phyloP scores from a whole-genome alignment of 2,797 vertebrate genomes.

The Emydoidea blandingii region DNA sequence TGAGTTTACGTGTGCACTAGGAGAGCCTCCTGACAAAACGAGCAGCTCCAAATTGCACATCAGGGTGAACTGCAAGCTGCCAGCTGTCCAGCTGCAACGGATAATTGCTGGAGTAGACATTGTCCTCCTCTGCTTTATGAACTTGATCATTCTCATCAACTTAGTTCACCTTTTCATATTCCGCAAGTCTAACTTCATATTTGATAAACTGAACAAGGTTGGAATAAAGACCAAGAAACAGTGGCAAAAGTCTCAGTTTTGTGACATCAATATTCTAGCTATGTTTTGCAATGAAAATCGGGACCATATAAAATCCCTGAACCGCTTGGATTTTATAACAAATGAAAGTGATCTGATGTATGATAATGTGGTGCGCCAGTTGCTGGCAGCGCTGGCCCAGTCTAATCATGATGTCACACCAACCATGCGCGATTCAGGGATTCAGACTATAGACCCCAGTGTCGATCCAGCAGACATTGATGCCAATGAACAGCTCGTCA shows the following conservation, averaged over 20 bases:
- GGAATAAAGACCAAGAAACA: conserved; percentile 97
- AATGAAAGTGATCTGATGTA: conserved; percentile 99
- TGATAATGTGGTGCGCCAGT: conserved; percentile 97
- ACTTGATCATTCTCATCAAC: conserved; percentile 96
- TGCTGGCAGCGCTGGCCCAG: conserved; percentile 95
- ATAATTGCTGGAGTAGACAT: conserved; percentile 97
- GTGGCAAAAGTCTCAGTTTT: conserved; percentile 99
- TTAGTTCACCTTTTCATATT: conserved; percentile 97
- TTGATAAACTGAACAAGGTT: conserved; percentile 98
- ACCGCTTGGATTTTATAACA: conserved; percentile 98
- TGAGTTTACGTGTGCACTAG: conserved; percentile 94
- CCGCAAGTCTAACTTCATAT: conserved; percentile 99
- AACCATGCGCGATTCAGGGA: conserved; percentile 93
- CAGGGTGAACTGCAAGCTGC: conserved; percentile 95
- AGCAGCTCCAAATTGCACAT: conserved; percentile 89
- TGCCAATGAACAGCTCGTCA: conserved; percentile 89
- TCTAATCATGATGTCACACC: conserved; percentile 97
- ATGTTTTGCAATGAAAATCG: conserved; percentile 99
- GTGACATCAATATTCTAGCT: conserved; percentile 98
- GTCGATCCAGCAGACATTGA: conserved; percentile 91
- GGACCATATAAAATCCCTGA: conserved; percentile 98
- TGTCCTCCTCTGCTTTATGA: conserved; percentile 93
- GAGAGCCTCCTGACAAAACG: conserved; percentile 91
- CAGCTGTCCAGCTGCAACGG: conserved; percentile 96
- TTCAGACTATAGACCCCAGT: conserved; percentile 93